Conservation (phyloP, 2,888 invertebrate species). For the Ophioninae sp. region DNA sequence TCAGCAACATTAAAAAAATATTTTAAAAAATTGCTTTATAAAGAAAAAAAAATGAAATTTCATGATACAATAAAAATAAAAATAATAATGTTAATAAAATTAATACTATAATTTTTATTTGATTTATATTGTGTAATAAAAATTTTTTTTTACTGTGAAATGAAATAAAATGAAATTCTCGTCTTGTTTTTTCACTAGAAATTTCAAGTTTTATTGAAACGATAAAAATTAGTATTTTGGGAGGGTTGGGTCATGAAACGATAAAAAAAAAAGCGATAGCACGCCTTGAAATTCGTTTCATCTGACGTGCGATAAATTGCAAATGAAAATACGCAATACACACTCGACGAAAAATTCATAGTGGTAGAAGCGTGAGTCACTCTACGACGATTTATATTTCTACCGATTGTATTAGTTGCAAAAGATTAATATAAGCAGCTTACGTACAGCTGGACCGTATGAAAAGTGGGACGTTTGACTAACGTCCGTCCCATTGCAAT, state of each 20-base stretch:
- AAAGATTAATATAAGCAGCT: conserved; percentile 50
- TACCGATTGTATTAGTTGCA: conserved; percentile 36
- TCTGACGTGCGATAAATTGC: not conserved
- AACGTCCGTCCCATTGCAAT: conserved; percentile 44
- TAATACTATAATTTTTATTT: no score
- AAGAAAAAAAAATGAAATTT: no score
- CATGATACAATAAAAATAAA: no score
- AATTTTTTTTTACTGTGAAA: no score
- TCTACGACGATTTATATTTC: conserved; percentile 31
- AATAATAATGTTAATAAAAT: no score
- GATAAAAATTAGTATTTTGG: not conserved
- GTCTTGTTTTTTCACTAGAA: no score
- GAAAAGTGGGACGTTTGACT: conserved; percentile 30
- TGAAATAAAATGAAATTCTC: no score
- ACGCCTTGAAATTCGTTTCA: not conserved
- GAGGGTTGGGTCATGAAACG: not conserved
- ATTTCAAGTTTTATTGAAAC: not conserved
- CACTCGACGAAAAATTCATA: not conserved
- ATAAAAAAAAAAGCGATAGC: not conserved
- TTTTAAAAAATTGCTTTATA: no score
- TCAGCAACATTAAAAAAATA: no score
- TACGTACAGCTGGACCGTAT: conserved; percentile 45
- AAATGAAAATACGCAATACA: conserved; percentile 4
- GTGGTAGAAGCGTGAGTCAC: conserved; percentile 37
- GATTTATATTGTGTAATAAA: no score